Percentiles rank a stretch among this genome's conserved stretches.
Conservation (phyloP, 2,888 invertebrate species). For the Noctuana brunneofusca region DNA sequence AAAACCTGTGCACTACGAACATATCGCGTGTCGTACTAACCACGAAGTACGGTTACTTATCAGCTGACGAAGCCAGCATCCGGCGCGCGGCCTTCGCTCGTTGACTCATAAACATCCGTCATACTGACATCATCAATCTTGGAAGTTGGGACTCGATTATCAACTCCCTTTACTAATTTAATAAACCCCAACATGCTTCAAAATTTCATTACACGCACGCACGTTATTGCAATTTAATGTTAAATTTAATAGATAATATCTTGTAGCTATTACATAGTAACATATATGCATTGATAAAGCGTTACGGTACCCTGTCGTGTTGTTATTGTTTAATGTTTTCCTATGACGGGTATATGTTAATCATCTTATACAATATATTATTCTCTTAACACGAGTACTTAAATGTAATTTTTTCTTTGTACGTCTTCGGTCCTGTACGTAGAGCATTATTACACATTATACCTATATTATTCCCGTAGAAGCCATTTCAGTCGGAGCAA, state of each 20-base stretch:
- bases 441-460: no score
- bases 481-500: no score
- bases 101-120: conserved; percentile 44
- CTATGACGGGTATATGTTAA: no score
- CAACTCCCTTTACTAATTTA: conserved; percentile 24
- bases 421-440: no score
- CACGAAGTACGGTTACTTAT: conserved; percentile 35
- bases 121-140: conserved; percentile 44
- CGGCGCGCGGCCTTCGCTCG: conserved; percentile 43
- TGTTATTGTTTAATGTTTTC: no score
- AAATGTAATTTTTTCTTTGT: no score
- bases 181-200: conserved; percentile 15
- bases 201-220: not conserved
- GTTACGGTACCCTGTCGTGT: no score
- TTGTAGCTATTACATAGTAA: no score
- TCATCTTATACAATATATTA: no score
- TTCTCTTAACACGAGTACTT: no score
- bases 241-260: not conserved
- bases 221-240: not conserved
- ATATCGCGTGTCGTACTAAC: conserved; percentile 13
- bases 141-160: conserved; percentile 22
- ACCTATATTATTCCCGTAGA: no score
- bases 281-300: no score
- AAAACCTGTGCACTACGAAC: not conserved
- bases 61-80: conserved; percentile 43